Conservation (phyloP, 2,113 vertebrate species). For the Sprattus sprattus region DNA sequence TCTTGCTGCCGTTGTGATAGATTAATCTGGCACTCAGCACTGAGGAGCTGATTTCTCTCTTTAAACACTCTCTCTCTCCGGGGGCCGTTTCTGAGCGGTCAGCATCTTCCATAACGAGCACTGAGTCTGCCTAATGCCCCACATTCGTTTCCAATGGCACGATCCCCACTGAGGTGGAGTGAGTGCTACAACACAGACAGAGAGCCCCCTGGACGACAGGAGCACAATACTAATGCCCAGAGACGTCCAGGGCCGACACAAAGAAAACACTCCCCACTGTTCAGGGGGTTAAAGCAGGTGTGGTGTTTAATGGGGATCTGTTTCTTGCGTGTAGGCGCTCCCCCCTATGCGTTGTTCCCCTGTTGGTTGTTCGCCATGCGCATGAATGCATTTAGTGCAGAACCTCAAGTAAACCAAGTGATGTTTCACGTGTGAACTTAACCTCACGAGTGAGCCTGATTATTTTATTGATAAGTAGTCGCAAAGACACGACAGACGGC, state of each 20-base stretch:
- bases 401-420: too few relatives aligned
- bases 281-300: too few relatives aligned
- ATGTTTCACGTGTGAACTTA: too few relatives aligned
- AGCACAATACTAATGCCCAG: not conserved
- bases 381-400: too few relatives aligned
- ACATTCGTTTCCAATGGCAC: not conserved
- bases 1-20: not conserved
- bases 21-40: not conserved
- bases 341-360: too few relatives aligned
- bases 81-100: not conserved
- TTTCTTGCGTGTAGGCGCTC: too few relatives aligned
- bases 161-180: not conserved
- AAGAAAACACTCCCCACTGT: too few relatives aligned
- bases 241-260: not conserved
- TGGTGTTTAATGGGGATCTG: too few relatives aligned
- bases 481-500: too few relatives aligned
- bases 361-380: too few relatives aligned
- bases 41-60: slow-evolving; percentile 6
- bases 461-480: too few relatives aligned
- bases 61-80: not conserved
- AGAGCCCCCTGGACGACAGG: not conserved
- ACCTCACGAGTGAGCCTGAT: too few relatives aligned
- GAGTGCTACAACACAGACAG: not conserved
- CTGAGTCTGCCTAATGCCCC: slow-evolving; percentile 2
- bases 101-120: slow-evolving; percentile 7